A percentile compares a stretch with the other conserved stretches of the same genome.
These are phyloP conservation scores for Tinea trinotella DNA, from an alignment of 2,888 invertebrate species.

Conservation along the genomic window DNA sequence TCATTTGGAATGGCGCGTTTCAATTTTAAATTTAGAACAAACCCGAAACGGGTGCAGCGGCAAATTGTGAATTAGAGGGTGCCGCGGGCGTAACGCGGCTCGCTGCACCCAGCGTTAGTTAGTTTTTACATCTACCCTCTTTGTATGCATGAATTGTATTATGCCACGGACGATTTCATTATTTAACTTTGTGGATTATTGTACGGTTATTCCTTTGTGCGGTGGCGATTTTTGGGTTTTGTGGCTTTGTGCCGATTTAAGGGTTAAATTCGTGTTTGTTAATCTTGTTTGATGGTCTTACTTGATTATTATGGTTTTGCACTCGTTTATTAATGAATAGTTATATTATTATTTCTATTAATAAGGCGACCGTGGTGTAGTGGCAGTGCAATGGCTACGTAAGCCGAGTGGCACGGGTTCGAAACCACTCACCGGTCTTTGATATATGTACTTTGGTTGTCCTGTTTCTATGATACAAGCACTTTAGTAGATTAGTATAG, in stretches of 20 bases:
- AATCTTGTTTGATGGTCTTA: too few species aligned
- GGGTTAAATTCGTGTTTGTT: too few species aligned
- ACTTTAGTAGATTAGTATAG: too few species aligned
- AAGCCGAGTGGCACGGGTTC: too few species aligned
- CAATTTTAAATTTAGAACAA: slow-evolving; percentile 17
- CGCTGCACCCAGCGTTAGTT: slow-evolving; percentile 29
- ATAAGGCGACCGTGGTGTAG: too few species aligned
- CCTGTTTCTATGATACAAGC: too few species aligned
- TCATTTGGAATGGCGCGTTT: slow-evolving; percentile 9
- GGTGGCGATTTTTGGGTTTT: slow-evolving; percentile 3
- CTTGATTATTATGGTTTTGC: too few species aligned
- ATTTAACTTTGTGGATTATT: slow-evolving; percentile 14
- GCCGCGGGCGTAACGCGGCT: slow-evolving; percentile 43
- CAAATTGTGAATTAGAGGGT: slow-evolving; percentile 61
- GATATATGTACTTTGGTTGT: too few species aligned
- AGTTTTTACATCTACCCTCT: slow-evolving; percentile 53
- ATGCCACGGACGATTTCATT: slow-evolving; percentile 25
- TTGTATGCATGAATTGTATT: slow-evolving; percentile 57
- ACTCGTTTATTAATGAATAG: too few species aligned
- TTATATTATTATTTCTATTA: too few species aligned
- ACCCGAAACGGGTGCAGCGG: slow-evolving; percentile 38
- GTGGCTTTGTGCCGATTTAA: background rate
- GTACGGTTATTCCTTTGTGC: background rate
- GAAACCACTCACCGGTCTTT: too few species aligned
- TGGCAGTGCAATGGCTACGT: too few species aligned